Conservation (phyloP, 2,113 vertebrate genomes). For the Pelodiscus sinensis region DNA sequence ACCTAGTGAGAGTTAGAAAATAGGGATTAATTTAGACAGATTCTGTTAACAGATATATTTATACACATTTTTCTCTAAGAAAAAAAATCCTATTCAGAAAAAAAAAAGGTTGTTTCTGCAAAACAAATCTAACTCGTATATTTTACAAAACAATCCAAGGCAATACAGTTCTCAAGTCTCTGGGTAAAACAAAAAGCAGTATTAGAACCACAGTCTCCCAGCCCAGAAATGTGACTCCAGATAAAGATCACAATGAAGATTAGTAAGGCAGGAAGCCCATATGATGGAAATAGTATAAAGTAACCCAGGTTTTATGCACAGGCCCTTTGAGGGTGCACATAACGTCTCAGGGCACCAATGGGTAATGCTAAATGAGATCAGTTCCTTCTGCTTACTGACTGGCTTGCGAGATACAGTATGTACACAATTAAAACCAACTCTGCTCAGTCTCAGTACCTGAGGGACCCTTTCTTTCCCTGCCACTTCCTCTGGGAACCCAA, state of each 20-base stretch:
- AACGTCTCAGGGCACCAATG: not conserved
- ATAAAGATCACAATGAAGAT: not conserved
- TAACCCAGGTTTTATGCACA: not conserved
- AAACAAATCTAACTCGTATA: not conserved
- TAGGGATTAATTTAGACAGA: not conserved
- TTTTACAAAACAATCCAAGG: not conserved
- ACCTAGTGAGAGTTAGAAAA: slow-evolving; percentile 1
- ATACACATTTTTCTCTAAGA: not conserved
- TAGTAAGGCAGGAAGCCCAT: not conserved
- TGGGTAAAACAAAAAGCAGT: not conserved
- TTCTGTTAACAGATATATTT: not conserved
- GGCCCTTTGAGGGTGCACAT: not conserved
- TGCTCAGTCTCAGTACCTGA: slow-evolving; percentile 12
- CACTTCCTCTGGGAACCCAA: slow-evolving; percentile 23
- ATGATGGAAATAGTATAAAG: not conserved
- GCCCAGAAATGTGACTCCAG: not conserved
- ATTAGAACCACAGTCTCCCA: not conserved
- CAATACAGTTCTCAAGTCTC: not conserved
- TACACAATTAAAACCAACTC: not conserved
- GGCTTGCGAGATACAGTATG: not conserved
- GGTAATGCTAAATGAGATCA: not conserved
- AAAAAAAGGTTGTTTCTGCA: not conserved
- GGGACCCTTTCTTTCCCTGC: slow-evolving; percentile 27
- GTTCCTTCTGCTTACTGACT: not conserved
- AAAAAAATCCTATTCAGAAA: fast-evolving